Conservation (phyloP, 2,797 vertebrate species). For the Channallabes apus region DNA sequence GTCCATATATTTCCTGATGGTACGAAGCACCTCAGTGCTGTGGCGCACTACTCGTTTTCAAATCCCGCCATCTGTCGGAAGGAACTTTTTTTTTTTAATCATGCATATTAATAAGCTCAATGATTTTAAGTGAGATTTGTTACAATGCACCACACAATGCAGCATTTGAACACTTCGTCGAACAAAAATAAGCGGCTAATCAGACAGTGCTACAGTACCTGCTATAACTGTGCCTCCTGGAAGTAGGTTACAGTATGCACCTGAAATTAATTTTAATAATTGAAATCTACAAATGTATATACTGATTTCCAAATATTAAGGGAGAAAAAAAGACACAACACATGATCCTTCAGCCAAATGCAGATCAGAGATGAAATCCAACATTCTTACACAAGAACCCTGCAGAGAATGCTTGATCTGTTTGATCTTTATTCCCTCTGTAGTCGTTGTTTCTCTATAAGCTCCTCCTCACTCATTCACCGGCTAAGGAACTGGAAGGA, state of each 20-base stretch:
- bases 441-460: not conserved
- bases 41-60: not conserved
- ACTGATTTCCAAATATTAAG: not conserved
- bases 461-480: slow-evolving; percentile 6
- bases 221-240: not conserved
- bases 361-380: not conserved
- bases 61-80: slow-evolving; percentile 23
- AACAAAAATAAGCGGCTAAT: not conserved
- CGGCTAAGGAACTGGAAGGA: slow-evolving; percentile 36
- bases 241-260: not conserved
- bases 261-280: not conserved
- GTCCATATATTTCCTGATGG: not conserved
- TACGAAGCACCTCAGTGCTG: not conserved
- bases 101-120: slow-evolving; percentile 6
- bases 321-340: not conserved
- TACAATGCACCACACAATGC: not conserved
- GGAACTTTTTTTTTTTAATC: not conserved
- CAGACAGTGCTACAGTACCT: not conserved
- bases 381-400: not conserved
- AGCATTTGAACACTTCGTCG: not conserved
- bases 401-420: not conserved
- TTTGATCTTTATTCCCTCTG: not conserved
- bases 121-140: not conserved
- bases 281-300: not conserved
- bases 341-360: not conserved